Percentiles rank a stretch among this genome's conserved stretches.
Evolutionary conservation across 2,797 vertebrate genomes (phyloP).

Genomic region (Distichodus sexfasciatus): DNA sequence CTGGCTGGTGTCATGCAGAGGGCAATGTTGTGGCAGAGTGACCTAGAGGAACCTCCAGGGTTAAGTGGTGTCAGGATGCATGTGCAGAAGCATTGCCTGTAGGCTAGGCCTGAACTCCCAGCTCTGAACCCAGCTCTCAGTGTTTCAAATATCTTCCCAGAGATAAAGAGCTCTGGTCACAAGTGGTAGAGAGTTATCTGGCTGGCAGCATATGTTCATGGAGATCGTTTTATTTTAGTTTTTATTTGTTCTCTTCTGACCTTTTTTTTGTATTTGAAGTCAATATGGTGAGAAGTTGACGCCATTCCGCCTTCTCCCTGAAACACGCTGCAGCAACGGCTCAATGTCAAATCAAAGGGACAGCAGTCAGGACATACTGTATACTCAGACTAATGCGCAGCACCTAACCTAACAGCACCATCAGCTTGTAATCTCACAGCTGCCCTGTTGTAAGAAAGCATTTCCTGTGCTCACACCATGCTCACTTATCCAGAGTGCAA

Average conservation of each 20-base stretch:
- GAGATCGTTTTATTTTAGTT: too few relatives aligned
- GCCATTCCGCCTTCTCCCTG: background rate
- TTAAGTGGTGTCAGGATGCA: slow-evolving; percentile 82
- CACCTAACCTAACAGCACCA: slow-evolving; percentile 41
- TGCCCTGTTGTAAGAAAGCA: slow-evolving; percentile 49
- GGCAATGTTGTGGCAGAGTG: slow-evolving; percentile 77
- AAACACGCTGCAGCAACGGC: background rate
- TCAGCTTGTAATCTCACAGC: slow-evolving; percentile 52
- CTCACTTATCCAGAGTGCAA: slow-evolving; percentile 39
- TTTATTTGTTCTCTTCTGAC: too few relatives aligned
- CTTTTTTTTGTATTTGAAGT: too few relatives aligned
- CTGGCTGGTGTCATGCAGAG: slow-evolving; percentile 56
- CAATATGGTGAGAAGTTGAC: background rate
- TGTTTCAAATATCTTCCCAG: slow-evolving; percentile 32
- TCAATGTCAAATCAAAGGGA: slow-evolving; percentile 15
- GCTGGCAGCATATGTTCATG: too few relatives aligned
- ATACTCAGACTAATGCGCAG: too few relatives aligned
- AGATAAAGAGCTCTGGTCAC: slow-evolving; percentile 19
- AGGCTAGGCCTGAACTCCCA: slow-evolving; percentile 62
- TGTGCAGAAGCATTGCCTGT: slow-evolving; percentile 67
- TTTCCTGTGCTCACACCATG: slow-evolving; percentile 43
- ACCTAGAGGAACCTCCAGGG: slow-evolving; percentile 75
- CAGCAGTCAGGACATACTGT: slow-evolving; percentile 39
- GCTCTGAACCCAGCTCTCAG: slow-evolving; percentile 61
- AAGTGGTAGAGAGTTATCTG: background rate